Evolutionary conservation across 2,797 vertebrate species (phyloP).

Genomic region (Fratercula arctica): DNA sequence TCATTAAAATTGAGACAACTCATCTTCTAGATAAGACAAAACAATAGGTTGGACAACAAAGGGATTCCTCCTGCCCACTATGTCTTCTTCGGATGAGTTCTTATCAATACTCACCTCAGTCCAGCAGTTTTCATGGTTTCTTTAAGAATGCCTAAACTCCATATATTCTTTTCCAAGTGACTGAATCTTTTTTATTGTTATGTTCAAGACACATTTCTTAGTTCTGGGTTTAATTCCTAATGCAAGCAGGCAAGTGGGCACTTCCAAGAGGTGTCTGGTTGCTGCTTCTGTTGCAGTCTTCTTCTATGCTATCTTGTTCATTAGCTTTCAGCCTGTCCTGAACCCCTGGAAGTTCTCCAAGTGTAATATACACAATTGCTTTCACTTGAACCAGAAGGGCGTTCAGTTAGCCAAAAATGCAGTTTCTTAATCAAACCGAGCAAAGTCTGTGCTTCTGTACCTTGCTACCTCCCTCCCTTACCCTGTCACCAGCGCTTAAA

Average conservation of each 20-base stretch:
- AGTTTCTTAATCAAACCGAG: not conserved
- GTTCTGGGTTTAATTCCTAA: not conserved
- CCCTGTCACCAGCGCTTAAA: not conserved
- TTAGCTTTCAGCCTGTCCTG: not conserved
- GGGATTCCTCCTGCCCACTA: not conserved
- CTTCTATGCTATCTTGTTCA: not conserved
- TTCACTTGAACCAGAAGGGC: not conserved
- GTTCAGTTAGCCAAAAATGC: not conserved
- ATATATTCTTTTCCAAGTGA: not conserved
- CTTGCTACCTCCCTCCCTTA: not conserved
- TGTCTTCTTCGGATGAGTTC: not conserved
- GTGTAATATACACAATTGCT: not conserved
- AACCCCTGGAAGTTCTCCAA: not conserved
- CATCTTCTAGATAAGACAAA: not conserved
- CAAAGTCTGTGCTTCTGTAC: not conserved
- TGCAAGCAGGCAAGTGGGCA: not conserved
- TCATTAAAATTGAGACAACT: not conserved
- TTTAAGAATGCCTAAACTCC: not conserved
- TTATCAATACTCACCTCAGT: not conserved
- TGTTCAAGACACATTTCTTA: not conserved
- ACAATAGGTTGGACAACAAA: not conserved
- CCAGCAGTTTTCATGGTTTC: not conserved
- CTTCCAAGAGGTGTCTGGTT: not conserved
- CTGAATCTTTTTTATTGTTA: not conserved
- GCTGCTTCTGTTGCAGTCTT: not conserved